phyloP scores from a whole-genome alignment of 2,797 vertebrate genomes.

The Scomberomorus guttatus region DNA sequence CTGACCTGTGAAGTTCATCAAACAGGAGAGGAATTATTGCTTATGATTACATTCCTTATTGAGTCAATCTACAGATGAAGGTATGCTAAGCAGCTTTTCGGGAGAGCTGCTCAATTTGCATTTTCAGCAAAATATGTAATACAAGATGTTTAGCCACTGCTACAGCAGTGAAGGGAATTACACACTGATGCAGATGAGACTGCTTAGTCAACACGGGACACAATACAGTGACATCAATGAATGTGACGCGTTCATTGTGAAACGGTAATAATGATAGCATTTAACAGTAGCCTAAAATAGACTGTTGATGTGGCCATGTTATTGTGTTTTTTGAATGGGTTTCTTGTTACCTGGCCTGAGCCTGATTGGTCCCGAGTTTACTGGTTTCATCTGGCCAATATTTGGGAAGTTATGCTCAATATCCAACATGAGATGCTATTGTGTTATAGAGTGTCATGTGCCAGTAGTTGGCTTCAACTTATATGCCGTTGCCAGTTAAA shows the following conservation, averaged over 20 bases:
- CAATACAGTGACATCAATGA: neutral
- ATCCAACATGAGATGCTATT: neutral
- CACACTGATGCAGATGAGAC: neutral
- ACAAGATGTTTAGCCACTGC: neutral
- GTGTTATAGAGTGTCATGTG: conserved; percentile 9
- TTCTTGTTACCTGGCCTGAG: neutral
- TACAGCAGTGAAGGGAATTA: neutral
- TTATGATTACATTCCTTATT: neutral
- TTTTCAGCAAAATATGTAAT: neutral
- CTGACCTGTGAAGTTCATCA: neutral
- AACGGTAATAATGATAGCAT: neutral
- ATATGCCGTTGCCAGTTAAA: conserved; percentile 43
- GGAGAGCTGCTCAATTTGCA: neutral
- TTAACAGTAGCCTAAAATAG: neutral
- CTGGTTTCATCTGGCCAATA: neutral
- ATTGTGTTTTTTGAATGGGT: neutral
- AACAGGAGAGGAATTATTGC: neutral
- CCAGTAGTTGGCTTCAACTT: conserved; percentile 25
- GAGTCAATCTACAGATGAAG: neutral
- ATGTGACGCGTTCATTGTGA: neutral
- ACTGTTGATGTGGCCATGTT: neutral
- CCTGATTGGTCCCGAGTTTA: neutral
- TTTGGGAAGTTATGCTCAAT: neutral
- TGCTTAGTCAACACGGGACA: neutral
- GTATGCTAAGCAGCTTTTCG: neutral